A percentile compares a stretch with the other conserved stretches of the same genome.
phyloP scores from a whole-genome alignment of 2,888 invertebrate species.

The Hyposoter didymator region DNA sequence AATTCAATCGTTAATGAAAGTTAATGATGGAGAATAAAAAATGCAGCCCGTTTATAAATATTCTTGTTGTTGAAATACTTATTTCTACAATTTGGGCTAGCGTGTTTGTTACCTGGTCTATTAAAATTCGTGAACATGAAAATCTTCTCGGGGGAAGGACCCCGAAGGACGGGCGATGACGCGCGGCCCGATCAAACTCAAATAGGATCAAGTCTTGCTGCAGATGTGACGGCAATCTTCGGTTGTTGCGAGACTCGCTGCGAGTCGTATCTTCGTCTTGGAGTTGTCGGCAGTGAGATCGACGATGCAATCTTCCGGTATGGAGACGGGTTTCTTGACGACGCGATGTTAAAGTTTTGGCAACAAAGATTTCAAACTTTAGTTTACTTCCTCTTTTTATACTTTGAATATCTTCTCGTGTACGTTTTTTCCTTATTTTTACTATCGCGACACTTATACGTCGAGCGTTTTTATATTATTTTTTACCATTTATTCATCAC shows the following conservation, averaged over 20 bases:
- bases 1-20: background rate
- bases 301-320: conserved; percentile 33
- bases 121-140: conserved; percentile 88
- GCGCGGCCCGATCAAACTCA: conserved; percentile 78
- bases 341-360: background rate
- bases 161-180: conserved; percentile 85
- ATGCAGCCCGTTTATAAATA: conserved; percentile 41
- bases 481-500: background rate
- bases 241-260: conserved; percentile 17
- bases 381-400: background rate
- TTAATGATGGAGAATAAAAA: conserved; percentile 24
- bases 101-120: conserved; percentile 88
- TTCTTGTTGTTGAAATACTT: background rate
- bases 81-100: conserved; percentile 84
- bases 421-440: background rate
- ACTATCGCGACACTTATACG: conserved; percentile 1
- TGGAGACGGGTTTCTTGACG: conserved; percentile 13
- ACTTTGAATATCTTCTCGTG: background rate
- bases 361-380: background rate
- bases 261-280: conserved; percentile 9
- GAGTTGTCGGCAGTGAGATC: background rate
- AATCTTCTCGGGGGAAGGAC: conserved; percentile 85
- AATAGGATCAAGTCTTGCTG: conserved; percentile 9
- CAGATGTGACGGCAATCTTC: conserved; percentile 53
- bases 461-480: too few species aligned